phyloP scores from a whole-genome alignment of 1,140 invertebrate genomes.

The Zaprionus nigranus region DNA sequence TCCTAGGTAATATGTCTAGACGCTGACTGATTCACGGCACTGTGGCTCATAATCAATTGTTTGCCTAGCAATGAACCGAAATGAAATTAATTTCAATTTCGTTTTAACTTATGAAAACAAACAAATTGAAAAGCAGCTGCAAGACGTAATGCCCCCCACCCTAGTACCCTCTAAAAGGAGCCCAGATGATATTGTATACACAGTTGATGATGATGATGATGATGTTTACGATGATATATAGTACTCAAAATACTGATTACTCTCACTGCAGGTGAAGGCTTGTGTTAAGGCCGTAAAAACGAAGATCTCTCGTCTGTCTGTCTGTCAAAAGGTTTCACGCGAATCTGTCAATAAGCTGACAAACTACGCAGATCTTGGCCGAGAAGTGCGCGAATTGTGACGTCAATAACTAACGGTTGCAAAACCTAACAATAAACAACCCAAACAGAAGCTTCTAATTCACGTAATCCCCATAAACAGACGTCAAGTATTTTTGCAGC shows the following conservation, averaged over 20 bases:
- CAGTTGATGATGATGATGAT: background rate
- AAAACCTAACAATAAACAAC: constrained; percentile 13
- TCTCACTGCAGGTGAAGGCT: constrained; percentile 10
- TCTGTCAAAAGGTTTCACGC: constrained; percentile 30
- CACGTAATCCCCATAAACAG: constrained; percentile 20
- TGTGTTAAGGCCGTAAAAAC: constrained; percentile 8
- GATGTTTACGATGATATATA: constrained; percentile 5
- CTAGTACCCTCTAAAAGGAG: background rate
- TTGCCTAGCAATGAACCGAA: constrained; percentile 19
- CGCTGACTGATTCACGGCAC: constrained; percentile 13
- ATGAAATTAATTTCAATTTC: constrained; percentile 32
- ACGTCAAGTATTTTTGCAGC: constrained; percentile 11
- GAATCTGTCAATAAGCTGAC: constrained; percentile 26
- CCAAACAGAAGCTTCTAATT: constrained; percentile 19
- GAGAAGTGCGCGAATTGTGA: constrained; percentile 19
- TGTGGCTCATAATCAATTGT: constrained; percentile 25
- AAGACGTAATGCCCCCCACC: background rate
- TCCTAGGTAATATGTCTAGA: background rate
- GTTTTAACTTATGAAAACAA: constrained; percentile 35
- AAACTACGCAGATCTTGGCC: constrained; percentile 16
- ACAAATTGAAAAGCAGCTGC: constrained; percentile 34
- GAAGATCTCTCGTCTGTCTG: constrained; percentile 5
- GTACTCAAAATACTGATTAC: constrained; percentile 6
- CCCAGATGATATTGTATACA: constrained; percentile 9
- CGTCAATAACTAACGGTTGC: constrained; percentile 41